Conservation (phyloP, 1,140 invertebrate species). For the Cardiocondyla obscurior region DNA sequence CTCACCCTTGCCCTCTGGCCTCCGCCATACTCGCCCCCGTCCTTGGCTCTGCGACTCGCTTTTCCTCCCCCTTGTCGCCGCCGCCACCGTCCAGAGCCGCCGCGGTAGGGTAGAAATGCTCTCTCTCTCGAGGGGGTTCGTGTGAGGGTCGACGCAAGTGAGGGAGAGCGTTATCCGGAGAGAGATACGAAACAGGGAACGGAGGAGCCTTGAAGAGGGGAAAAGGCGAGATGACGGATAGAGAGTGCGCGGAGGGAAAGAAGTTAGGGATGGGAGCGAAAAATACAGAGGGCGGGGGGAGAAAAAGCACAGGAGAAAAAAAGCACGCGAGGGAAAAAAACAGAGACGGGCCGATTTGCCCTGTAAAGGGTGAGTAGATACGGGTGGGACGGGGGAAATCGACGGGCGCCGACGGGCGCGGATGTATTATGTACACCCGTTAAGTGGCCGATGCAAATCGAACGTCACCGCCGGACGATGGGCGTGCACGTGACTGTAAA, state of each 20-base stretch:
- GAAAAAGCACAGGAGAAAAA: conserved; percentile 55
- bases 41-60: conserved; percentile 72
- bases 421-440: conserved; percentile 70
- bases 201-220: conserved; percentile 60
- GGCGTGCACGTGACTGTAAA: conserved; percentile 80
- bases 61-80: conserved; percentile 70
- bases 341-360: conserved; percentile 50
- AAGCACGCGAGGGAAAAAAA: conserved; percentile 43
- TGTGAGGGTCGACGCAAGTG: conserved; percentile 56
- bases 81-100: conserved; percentile 54
- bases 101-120: conserved; percentile 77
- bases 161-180: conserved; percentile 17
- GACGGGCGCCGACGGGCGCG: conserved; percentile 4
- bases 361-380: conserved; percentile 53
- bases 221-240: conserved; percentile 57
- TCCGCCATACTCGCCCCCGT: conserved; percentile 67
- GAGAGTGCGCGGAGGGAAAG: conserved; percentile 32
- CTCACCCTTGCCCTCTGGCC: conserved; percentile 70
- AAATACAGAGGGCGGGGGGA: conserved; percentile 56
- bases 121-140: conserved; percentile 72
- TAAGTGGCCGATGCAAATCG: conserved; percentile 74
- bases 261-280: conserved; percentile 44
- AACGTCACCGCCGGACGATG: conserved; percentile 76
- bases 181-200: conserved; percentile 8
- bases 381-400: conserved; percentile 33